phyloP scores from a whole-genome alignment of 2,888 invertebrate genomes.

The Phyllotreta striolata region DNA sequence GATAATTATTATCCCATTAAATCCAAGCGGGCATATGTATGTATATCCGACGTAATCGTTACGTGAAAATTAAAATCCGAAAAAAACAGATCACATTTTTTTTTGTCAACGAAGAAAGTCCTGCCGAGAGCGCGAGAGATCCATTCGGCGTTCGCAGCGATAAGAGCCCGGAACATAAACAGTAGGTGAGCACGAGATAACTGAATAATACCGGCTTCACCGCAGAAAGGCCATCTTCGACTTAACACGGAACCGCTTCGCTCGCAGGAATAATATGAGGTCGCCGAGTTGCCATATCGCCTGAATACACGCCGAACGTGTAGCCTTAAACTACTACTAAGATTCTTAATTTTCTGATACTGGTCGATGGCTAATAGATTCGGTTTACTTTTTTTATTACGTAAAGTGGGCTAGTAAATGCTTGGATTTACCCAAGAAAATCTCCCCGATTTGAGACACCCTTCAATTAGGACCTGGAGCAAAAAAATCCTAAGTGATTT shows the following conservation, averaged over 20 bases:
- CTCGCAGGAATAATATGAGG: constrained; percentile 31
- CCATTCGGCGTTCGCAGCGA: constrained; percentile 28
- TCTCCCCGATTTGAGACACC: too few relatives aligned
- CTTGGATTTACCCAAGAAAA: too few relatives aligned
- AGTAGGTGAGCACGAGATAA: constrained; percentile 21
- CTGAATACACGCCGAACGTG: neutral
- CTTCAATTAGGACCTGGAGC: too few relatives aligned
- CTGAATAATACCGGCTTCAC: constrained; percentile 25
- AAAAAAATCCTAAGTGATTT: too few relatives aligned
- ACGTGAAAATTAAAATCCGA: neutral
- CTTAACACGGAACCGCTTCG: constrained; percentile 35
- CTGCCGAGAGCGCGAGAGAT: neutral
- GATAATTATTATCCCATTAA: too few relatives aligned
- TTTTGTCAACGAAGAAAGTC: neutral
- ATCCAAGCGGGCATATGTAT: too few relatives aligned
- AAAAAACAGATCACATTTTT: neutral
- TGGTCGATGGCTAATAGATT: too few relatives aligned
- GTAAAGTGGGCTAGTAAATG: too few relatives aligned
- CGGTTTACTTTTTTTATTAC: too few relatives aligned
- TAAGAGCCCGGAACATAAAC: constrained; percentile 34
- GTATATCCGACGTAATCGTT: neutral
- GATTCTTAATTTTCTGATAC: too few relatives aligned
- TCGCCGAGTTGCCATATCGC: constrained; percentile 27
- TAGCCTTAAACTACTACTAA: neutral
- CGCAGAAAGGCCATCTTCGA: constrained; percentile 38